Conservation (phyloP, 2,797 vertebrate species). For the Sandelia bainsii region DNA sequence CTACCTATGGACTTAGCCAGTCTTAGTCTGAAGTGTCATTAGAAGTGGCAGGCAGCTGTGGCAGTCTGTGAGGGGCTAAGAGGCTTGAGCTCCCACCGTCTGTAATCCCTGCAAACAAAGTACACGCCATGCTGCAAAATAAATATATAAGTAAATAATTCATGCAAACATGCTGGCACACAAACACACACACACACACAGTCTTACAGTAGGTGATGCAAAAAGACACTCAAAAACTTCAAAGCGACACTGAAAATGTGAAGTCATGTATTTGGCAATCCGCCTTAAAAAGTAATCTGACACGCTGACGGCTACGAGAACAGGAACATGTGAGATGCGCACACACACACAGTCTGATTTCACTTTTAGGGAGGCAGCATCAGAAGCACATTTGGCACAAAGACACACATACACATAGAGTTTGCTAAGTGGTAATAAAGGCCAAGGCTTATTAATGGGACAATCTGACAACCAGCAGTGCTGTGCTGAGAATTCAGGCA, state of each 20-base stretch:
- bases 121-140: conserved; percentile 54
- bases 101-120: conserved; percentile 78
- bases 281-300: conserved; percentile 73
- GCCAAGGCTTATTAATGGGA: conserved; percentile 71
- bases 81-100: conserved; percentile 72
- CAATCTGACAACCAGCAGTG: conserved; percentile 65
- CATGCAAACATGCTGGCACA: conserved; percentile 53
- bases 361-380: conserved; percentile 42
- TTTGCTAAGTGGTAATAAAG: conserved; percentile 73
- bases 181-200: conserved; percentile 1
- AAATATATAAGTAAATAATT: conserved; percentile 66
- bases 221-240: conserved; percentile 56
- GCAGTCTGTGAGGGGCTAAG: conserved; percentile 72
- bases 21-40: conserved; percentile 81
- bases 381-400: conserved; percentile 41
- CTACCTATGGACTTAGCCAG: conserved; percentile 75
- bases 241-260: conserved; percentile 67
- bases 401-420: conserved; percentile 42
- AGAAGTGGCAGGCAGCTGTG: conserved; percentile 79
- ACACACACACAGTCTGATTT: conserved; percentile 22
- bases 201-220: conserved; percentile 60
- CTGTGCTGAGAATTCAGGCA: conserved; percentile 36
- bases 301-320: conserved; percentile 43
- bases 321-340: not conserved
- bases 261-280: conserved; percentile 72